phyloP scores from a whole-genome alignment of 1,140 invertebrate genomes.

The Hycleus phaleratus region DNA sequence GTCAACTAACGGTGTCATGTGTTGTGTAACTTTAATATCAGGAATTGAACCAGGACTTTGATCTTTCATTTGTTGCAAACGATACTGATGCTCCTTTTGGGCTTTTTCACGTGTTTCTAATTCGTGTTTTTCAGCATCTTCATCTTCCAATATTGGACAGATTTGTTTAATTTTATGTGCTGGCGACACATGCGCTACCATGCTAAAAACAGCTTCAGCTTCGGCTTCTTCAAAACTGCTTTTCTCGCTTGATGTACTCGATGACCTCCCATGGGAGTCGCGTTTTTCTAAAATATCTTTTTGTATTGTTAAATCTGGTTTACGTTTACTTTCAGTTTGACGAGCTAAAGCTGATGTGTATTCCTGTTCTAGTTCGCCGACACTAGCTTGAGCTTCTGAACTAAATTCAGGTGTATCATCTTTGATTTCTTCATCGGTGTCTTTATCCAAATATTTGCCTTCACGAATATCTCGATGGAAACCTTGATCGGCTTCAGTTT shows the following conservation, averaged over 20 bases:
- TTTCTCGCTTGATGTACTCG: slow-evolving; percentile 38
- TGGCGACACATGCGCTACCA: slow-evolving; percentile 42
- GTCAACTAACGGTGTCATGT: slow-evolving; percentile 46
- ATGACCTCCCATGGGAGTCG: slow-evolving; percentile 37
- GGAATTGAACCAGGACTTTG: slow-evolving; percentile 51
- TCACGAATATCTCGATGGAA: slow-evolving; percentile 37
- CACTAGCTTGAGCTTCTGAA: slow-evolving; percentile 24
- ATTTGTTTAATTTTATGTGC: slow-evolving; percentile 40
- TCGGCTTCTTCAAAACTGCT: slow-evolving; percentile 45
- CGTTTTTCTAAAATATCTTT: slow-evolving; percentile 36
- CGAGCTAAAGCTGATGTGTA: slow-evolving; percentile 21
- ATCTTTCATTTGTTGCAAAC: slow-evolving; percentile 39
- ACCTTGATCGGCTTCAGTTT: slow-evolving; percentile 41
- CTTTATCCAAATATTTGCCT: slow-evolving; percentile 26
- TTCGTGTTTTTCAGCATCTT: slow-evolving; percentile 47
- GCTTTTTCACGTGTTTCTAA: slow-evolving; percentile 42
- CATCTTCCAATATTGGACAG: slow-evolving; percentile 48
- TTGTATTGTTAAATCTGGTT: slow-evolving; percentile 14
- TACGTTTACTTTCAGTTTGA: slow-evolving; percentile 20
- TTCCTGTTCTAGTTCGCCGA: slow-evolving; percentile 29
- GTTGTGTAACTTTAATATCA: slow-evolving; percentile 61
- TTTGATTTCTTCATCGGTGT: slow-evolving; percentile 36
- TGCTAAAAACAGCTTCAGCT: slow-evolving; percentile 45
- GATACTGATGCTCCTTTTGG: slow-evolving; percentile 42
- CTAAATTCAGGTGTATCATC: slow-evolving; percentile 37